Base-by-base conservation (phyloP, 35 echinoderm and acorn worm genomes). In the Holothuria glaberrima region DNA sequence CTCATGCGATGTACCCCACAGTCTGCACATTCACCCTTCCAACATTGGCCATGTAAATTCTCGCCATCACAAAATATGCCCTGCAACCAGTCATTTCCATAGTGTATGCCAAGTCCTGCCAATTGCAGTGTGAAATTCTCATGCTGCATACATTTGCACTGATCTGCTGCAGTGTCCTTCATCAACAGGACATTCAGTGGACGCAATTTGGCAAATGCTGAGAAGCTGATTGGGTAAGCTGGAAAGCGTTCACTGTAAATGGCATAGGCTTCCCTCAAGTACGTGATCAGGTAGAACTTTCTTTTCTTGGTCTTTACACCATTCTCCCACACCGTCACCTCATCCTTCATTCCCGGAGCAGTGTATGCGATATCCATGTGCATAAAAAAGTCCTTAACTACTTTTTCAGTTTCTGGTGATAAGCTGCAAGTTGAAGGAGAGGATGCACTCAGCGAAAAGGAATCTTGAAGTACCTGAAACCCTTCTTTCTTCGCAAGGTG, bases 311-410 rank as follows among this genome's bases (percentile, higher is more conserved):
- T n/a, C n/a, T n/a, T 21, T 17, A 58, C 50, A 54, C 38, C 50
- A 54, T 82, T 48, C 54, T 82, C 79, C 79, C 79, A 82, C 25
- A 56, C n/a, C 21, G 79, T 82, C 50, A 82, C 36, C 25, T 82
- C 79, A 82, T 82, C 50, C 26, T 56, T 82, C 79, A 82, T 82
- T 26, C 79, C 79, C 17, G 79, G 79, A 82, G 79, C 36, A 20
- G 6, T 82, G 36, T 82, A 54, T 82, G 79, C 25, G 9, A 82
- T 58, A 59, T 48, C 50, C 79, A 82, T 54, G 26, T 58, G 38
- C 26, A 20, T 56, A 58, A 56, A 82, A 59, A 56, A 82, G 20
- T 50, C 38, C 25, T 57, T 48, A 13, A 82, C 54, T 26, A 41
- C 79, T 58, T 82, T 28, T 26, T 33, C 79, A 56, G 79, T n/a